Evolutionary conservation across 2,888 invertebrate species (phyloP).

Genomic region (Amphipoea lucens): DNA sequence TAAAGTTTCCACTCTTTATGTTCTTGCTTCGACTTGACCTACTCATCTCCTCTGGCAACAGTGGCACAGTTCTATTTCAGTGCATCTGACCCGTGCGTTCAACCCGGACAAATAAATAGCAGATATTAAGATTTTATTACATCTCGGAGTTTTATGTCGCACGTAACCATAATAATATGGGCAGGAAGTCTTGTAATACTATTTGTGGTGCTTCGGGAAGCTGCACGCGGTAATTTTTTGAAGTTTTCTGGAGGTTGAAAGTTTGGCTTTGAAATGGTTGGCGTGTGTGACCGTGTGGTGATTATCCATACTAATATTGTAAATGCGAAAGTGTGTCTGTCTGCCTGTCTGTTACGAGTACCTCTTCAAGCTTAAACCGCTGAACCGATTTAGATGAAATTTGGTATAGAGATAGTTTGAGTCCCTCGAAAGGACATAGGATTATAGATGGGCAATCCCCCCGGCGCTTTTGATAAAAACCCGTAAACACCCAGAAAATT

Average conservation of each 20-base stretch:
- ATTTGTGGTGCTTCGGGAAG: slow-evolving; percentile 28
- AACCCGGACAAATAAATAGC: slow-evolving; percentile 61
- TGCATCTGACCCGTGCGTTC: slow-evolving; percentile 54
- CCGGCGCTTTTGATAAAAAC: too few species aligned
- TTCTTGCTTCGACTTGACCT: slow-evolving; percentile 6
- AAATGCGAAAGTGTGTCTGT: too few species aligned
- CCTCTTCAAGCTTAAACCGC: too few species aligned
- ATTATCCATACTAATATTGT: too few species aligned
- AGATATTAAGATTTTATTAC: slow-evolving; percentile 52
- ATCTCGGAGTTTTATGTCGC: slow-evolving; percentile 33
- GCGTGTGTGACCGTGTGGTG: not conserved
- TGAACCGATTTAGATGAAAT: too few species aligned
- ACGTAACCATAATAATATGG: slow-evolving; percentile 22
- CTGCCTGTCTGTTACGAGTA: too few species aligned
- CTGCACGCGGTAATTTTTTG: not conserved
- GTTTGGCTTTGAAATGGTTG: not conserved
- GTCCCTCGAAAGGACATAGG: too few species aligned
- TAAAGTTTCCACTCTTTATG: not conserved
- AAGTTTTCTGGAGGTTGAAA: not conserved
- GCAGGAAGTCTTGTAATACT: slow-evolving; percentile 22
- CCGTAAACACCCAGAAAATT: too few species aligned
- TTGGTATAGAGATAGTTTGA: too few species aligned
- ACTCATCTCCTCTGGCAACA: slow-evolving; percentile 8
- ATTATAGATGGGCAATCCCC: too few species aligned
- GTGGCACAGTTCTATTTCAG: slow-evolving; percentile 53